phyloP scores from a whole-genome alignment of 2,113 vertebrate genomes.

The Ranitomeya variabilis region DNA sequence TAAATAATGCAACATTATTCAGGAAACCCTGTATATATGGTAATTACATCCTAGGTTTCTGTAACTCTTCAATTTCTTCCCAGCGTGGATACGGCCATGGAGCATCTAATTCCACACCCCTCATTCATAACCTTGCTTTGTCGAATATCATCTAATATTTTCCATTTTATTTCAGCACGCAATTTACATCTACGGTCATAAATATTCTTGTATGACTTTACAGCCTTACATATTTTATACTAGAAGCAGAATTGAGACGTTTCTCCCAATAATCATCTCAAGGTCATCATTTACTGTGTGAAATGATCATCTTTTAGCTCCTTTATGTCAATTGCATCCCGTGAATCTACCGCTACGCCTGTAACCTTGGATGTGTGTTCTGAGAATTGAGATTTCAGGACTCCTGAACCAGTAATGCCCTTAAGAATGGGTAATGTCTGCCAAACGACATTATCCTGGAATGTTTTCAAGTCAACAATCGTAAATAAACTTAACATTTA shows the following conservation, averaged over 20 bases:
- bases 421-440: neutral
- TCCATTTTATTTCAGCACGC: slow-evolving; percentile 17
- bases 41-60: neutral
- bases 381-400: slow-evolving; percentile 1
- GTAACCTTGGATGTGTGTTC: slow-evolving; percentile 28
- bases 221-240: slow-evolving; percentile 21
- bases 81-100: neutral
- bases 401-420: neutral
- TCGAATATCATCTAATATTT: slow-evolving; percentile 6
- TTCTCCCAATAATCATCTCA: slow-evolving; percentile 29
- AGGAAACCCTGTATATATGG: slow-evolving; percentile 21
- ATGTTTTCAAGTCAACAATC: neutral
- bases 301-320: slow-evolving; percentile 18
- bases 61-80: neutral
- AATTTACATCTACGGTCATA: slow-evolving; percentile 19
- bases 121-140: slow-evolving; percentile 22
- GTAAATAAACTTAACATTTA: neutral
- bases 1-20: slow-evolving; percentile 4
- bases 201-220: slow-evolving; percentile 35
- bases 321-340: slow-evolving; percentile 16
- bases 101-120: neutral
- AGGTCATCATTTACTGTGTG: slow-evolving; percentile 42
- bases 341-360: neutral
- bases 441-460: neutral
- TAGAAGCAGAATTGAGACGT: slow-evolving; percentile 32